Base-by-base conservation (phyloP, 2,888 invertebrate genomes). In the Dioctria rufipes region DNA sequence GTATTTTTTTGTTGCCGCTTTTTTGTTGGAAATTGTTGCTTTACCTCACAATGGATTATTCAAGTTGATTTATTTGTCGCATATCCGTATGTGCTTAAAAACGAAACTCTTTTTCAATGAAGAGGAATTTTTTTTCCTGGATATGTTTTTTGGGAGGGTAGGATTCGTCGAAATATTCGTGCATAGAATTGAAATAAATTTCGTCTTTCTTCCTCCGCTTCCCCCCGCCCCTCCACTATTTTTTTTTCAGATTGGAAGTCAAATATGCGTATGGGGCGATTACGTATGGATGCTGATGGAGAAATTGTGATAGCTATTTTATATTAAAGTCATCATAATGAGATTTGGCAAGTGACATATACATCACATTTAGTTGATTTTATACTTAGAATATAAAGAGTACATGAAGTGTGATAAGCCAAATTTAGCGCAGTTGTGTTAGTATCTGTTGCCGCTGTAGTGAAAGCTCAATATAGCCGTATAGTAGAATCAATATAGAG, bases 1-100 rank as follows among this genome's bases (percentile, higher is more conserved):
- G 69, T 54, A 46, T 67, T 67, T 49, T 67, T 67, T 25, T n/a
- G n/a, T n/a, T n/a, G n/a, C n/a, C n/a, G n/a, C n/a, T n/a, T n/a
- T n/a, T n/a, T n/a, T n/a, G n/a, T n/a, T n/a, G n/a, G 69, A 51
- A 69, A 51, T 69, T 73, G 73, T 73, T 73, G 60, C 60, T 42
- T 49, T 40, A 13, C 40, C 58, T 42, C 60, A 40, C 58, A 73
- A 73, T 73, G 58, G 73, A 73, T 73, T 73, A 58, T 60, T 58
- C 42, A 11, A 60, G 73, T 73, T 73, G 73, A 73, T 73, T 73
- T 73, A 73, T 73, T 73, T 73, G 42, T 58, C 73, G 40, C 60
- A 58, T 42, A 73, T 73, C 58, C 73, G 25, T 25, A 42, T 42
- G 58, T 42, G 73, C 73, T 58, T 54, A 8, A 73, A 73, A 58